A percentile compares a stretch with the other conserved stretches of the same genome.
These are phyloP conservation scores for Etheostoma spectabile DNA, from an alignment of 2,113 vertebrate genomes.

Conservation along the genomic window DNA sequence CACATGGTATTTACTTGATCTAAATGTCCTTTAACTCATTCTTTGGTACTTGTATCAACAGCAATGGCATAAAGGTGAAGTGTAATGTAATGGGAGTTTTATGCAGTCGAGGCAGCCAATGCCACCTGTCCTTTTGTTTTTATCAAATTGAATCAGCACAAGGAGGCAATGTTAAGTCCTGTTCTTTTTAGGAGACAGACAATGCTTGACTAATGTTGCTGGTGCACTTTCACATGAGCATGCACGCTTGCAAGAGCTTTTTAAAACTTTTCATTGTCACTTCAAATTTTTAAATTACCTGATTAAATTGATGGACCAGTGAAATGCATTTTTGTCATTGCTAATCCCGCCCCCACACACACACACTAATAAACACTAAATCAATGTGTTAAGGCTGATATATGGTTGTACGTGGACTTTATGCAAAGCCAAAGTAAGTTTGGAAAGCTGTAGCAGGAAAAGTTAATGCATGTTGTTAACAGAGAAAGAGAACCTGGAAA, in stretches of 20 bases:
- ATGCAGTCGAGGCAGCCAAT: not conserved
- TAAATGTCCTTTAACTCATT: not conserved
- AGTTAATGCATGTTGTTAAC: too few species aligned
- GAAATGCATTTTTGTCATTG: too few species aligned
- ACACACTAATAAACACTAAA: too few species aligned
- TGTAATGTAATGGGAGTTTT: constrained; percentile 1
- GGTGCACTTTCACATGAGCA: not conserved
- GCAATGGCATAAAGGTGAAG: constrained; percentile 6
- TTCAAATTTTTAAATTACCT: not conserved
- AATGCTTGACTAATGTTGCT: not conserved
- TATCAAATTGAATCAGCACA: not conserved
- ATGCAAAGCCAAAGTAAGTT: too few species aligned
- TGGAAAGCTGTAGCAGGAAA: too few species aligned
- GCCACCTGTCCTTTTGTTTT: not conserved
- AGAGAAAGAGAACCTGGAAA: too few species aligned
- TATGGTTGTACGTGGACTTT: too few species aligned
- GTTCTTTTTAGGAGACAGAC: not conserved
- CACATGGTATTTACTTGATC: not conserved
- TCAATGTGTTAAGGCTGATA: too few species aligned
- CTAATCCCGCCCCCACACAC: too few species aligned
- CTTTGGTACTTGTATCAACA: not conserved
- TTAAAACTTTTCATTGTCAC: not conserved
- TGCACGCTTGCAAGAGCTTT: not conserved
- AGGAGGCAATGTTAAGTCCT: not conserved
- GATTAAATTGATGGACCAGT: not conserved